phyloP scores from a whole-genome alignment of 2,797 vertebrate species.

The Apogon talboti region DNA sequence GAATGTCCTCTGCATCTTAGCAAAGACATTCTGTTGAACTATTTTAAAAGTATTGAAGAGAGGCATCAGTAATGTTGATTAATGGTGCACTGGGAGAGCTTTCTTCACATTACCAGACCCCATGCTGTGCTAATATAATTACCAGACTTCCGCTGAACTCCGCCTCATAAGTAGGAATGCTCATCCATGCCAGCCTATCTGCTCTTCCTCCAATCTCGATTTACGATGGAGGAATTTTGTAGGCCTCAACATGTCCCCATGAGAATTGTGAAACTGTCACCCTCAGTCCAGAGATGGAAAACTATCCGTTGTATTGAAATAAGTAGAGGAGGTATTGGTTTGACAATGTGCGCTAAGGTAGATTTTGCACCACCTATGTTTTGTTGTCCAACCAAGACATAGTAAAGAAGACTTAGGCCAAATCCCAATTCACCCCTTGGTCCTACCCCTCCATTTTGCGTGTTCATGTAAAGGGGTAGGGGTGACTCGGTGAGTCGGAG shows the following conservation, averaged over 20 bases:
- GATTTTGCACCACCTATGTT: no score
- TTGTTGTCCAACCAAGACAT: no score
- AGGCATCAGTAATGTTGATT: background rate
- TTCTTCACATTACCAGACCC: background rate
- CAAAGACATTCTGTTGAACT: constrained; percentile 13
- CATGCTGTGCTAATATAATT: background rate
- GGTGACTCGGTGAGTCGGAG: no score
- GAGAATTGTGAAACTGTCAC: constrained; percentile 14
- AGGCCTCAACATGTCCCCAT: background rate
- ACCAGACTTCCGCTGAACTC: background rate
- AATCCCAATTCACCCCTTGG: no score
- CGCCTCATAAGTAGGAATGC: background rate
- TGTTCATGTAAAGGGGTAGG: no score
- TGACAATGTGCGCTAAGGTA: no score
- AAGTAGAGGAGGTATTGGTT: no score
- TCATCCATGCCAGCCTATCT: background rate
- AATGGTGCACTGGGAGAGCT: no score
- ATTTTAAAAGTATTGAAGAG: background rate
- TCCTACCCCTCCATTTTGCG: no score
- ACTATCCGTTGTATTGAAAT: background rate
- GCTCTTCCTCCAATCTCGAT: background rate
- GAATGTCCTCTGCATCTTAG: background rate
- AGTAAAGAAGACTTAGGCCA: no score
- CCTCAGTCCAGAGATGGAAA: background rate
- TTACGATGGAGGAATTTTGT: background rate